Percentiles rank a stretch among this genome's conserved stretches.
Conservation (phyloP, 1,140 invertebrate species). For the Drosophila virilis region DNA sequence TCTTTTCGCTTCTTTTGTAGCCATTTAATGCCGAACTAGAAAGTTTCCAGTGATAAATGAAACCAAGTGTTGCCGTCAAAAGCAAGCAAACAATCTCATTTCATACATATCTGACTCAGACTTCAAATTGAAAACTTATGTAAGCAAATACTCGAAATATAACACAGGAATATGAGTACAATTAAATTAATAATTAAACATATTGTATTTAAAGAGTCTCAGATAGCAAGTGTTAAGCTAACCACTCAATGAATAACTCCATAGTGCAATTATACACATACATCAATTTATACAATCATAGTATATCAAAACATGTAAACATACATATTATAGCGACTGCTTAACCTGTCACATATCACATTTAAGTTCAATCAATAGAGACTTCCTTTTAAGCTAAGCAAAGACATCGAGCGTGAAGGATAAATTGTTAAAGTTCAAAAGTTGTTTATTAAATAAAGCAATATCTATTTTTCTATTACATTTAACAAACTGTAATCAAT, state of each 20-base stretch:
- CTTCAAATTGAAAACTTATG: background rate
- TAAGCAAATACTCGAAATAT: slow-evolving; percentile 11
- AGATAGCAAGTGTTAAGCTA: background rate
- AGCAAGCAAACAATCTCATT: slow-evolving; percentile 21
- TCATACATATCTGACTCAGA: slow-evolving; percentile 8
- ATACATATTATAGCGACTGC: too few species aligned
- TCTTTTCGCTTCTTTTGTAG: slow-evolving; percentile 66
- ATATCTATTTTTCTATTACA: slow-evolving; percentile 37
- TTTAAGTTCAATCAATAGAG: background rate
- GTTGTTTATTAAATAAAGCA: slow-evolving; percentile 44
- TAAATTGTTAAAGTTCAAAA: slow-evolving; percentile 27
- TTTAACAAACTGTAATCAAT: background rate
- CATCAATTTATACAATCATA: background rate
- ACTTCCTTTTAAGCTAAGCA: slow-evolving; percentile 14
- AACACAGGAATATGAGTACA: slow-evolving; percentile 1
- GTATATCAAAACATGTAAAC: background rate
- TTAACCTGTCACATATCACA: slow-evolving; percentile 15
- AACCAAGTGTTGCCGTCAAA: slow-evolving; percentile 21
- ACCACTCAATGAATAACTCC: background rate
- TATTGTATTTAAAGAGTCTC: slow-evolving; percentile 4
- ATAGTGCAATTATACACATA: slow-evolving; percentile 19
- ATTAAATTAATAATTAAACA: background rate
- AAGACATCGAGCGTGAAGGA: slow-evolving; percentile 17
- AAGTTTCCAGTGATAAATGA: slow-evolving; percentile 47
- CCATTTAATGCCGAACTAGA: slow-evolving; percentile 74